Evolutionary conservation across 2,888 invertebrate species (phyloP).

Genomic region (Dasysyrphus albostriatus): DNA sequence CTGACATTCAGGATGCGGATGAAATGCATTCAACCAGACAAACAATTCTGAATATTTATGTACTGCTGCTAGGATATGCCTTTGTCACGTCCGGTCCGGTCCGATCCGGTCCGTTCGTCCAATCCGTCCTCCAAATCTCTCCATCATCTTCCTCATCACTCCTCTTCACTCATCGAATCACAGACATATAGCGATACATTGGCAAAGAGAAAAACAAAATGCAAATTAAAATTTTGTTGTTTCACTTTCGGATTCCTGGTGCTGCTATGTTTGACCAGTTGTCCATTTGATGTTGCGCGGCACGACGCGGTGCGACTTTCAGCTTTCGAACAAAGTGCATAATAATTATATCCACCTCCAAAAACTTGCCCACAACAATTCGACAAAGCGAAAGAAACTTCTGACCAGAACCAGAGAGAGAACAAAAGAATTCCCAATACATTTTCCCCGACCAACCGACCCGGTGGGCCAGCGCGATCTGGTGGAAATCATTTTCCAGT

Average conservation of each 20-base stretch:
- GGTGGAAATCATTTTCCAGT: constrained; percentile 69
- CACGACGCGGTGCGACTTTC: neutral
- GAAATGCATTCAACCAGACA: constrained; percentile 60
- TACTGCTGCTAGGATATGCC: constrained; percentile 37
- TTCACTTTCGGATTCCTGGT: constrained; percentile 13
- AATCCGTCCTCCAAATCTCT: neutral
- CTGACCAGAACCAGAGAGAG: neutral
- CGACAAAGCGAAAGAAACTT: constrained; percentile 4
- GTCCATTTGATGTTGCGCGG: constrained; percentile 29
- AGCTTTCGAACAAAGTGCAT: constrained; percentile 44
- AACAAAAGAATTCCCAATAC: constrained; percentile 33
- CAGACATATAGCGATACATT: neutral
- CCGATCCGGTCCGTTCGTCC: neutral
- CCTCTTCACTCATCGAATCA: constrained; percentile 3
- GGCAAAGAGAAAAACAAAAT: constrained; percentile 41
- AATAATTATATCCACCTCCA: constrained; percentile 59
- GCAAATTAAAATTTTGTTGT: constrained; percentile 64
- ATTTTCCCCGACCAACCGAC: constrained; percentile 6
- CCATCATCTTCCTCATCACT: constrained; percentile 26
- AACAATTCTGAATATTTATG: constrained; percentile 60
- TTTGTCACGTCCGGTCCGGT: constrained; percentile 31
- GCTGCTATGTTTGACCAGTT: constrained; percentile 24
- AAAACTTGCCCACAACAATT: constrained; percentile 8
- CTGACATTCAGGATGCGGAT: constrained; percentile 71
- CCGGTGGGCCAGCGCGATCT: constrained; percentile 11